Conservation (phyloP, 2,888 invertebrate genomes). For the Tricholauxania praeusta region DNA sequence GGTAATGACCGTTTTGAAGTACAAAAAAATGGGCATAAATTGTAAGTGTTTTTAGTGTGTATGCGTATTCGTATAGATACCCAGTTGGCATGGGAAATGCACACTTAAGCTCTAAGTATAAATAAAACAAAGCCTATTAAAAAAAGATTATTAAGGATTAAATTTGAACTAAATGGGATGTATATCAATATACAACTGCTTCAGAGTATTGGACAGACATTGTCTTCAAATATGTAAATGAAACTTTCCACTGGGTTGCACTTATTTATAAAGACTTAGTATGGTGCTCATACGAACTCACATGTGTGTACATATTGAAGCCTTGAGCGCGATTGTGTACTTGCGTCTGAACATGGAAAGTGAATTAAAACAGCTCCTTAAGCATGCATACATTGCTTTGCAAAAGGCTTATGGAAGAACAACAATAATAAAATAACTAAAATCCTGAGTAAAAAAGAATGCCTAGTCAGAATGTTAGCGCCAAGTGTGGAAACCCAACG, state of each 20-base stretch:
- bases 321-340: background rate
- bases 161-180: no score
- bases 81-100: background rate
- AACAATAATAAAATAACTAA: background rate
- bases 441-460: no score
- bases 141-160: no score
- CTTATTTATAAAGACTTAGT: no score
- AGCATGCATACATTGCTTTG: conserved; percentile 19
- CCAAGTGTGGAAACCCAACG: conserved; percentile 2
- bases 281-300: background rate
- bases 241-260: no score
- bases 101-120: no score
- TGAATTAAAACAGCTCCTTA: conserved; percentile 23
- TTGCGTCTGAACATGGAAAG: conserved; percentile 2
- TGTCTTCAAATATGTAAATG: no score
- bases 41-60: conserved; percentile 73
- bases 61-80: background rate
- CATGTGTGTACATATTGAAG: background rate
- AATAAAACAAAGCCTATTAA: background rate
- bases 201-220: no score
- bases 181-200: fast-evolving
- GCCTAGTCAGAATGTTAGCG: no score
- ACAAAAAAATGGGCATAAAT: conserved; percentile 84
- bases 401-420: background rate
- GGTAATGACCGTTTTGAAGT: conserved; percentile 89